Base-by-base conservation (phyloP, 2,113 vertebrate genomes). In the Sylvilagus bachmani region DNA sequence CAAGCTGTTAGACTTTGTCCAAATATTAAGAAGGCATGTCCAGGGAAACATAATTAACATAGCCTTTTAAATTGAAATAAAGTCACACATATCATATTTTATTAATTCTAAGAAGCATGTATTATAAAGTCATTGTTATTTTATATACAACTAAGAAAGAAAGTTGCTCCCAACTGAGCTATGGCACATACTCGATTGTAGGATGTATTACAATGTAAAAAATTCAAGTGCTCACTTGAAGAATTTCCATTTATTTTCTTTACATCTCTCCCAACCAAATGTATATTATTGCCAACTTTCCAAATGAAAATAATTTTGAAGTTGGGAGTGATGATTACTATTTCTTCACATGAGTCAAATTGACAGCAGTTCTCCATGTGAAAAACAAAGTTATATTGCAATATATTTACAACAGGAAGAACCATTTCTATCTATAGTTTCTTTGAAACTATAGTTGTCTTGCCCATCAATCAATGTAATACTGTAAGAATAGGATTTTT, bases 381-480 rank as follows among this genome's bases (percentile, higher is more conserved):
- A 22, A 64, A 90, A 13, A 77, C 75, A 70, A 33, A 0, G 4
- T 29, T 66, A 33, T 6, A 71, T 75, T 31, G 12, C 51, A 62
- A 44, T 61, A 70, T 36, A 24, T 38, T 89, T 38, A 14, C 2
- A 86, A 55, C 36, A 38, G 5, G 16, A 70, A 67, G 66, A 14
- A 81, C 19, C 83, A 90, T 67, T 51, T 71, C 97, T 86, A 31
- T 70, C 66, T 78, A 27, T 3, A 85, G 1, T 80, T 90, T 90
- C 74, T 81, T 81, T 49, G 74, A 95, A 91, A 78, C n/a, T n/a
- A n/a, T n/a, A n/a, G n/a, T n/a, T 95, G 87, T 79, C 90, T 64
- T 70, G 74, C 94, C 87, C 82, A 97, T 97, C 95, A 97, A 97
- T 98, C 98, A 97, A 93, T 94, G 93, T 96, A 97, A 98, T 94